These are phyloP conservation scores for Hylaea fasciaria DNA, from an alignment of 2,888 invertebrate genomes.

Conservation along the genomic window DNA sequence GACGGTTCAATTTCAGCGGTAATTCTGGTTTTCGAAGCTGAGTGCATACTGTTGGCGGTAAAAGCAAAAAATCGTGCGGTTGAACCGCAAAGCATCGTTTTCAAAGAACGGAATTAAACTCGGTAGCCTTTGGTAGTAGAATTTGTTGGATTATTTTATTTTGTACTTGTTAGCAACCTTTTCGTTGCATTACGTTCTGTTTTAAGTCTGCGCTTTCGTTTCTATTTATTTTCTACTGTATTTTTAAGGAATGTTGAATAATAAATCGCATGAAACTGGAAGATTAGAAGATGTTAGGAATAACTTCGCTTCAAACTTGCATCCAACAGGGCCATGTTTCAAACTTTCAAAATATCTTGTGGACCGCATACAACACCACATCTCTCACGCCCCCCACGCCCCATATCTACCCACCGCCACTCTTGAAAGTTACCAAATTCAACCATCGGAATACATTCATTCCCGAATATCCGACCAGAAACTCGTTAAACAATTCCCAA, in stretches of 20 bases:
- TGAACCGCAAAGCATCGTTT: constrained; percentile 30
- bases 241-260: not conserved
- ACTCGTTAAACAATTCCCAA: too few species aligned
- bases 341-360: too few species aligned
- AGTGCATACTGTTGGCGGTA: constrained; percentile 18
- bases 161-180: constrained; percentile 8
- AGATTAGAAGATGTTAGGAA: too few species aligned
- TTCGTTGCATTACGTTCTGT: not conserved
- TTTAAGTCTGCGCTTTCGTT: not conserved
- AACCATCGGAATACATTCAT: too few species aligned
- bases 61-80: constrained; percentile 27
- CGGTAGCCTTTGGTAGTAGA: constrained; percentile 9
- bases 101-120: constrained; percentile 35
- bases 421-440: too few species aligned
- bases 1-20: constrained; percentile 42
- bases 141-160: constrained; percentile 13
- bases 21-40: constrained; percentile 34
- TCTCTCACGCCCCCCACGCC: too few species aligned
- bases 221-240: not conserved
- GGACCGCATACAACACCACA: too few species aligned
- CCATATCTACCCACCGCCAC: too few species aligned
- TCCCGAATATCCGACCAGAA: too few species aligned
- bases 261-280: too few species aligned
- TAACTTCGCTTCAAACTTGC: too few species aligned
- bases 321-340: too few species aligned